phyloP scores from a whole-genome alignment of 2,113 vertebrate genomes.

The Ranitomeya variabilis region DNA sequence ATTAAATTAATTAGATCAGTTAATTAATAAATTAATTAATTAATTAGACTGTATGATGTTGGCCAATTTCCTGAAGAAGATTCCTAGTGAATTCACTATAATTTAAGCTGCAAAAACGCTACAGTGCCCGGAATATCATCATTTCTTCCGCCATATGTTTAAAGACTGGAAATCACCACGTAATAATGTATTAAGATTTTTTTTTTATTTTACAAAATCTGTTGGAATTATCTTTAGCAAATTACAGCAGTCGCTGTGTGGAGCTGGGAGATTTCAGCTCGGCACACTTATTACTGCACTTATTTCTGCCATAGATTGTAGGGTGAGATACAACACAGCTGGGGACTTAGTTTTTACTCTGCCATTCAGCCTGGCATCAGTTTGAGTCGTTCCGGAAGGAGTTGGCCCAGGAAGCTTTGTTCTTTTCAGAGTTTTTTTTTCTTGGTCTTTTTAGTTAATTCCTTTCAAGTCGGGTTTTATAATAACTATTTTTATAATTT shows the following conservation, averaged over 20 bases:
- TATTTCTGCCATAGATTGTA: conserved; percentile 13
- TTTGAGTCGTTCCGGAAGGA: neutral
- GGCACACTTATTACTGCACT: neutral
- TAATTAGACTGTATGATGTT: neutral
- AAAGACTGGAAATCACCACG: neutral
- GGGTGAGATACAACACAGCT: conserved; percentile 2
- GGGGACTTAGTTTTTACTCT: conserved; percentile 2
- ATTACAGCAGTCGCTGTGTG: conserved; percentile 3
- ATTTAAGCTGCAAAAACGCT: neutral
- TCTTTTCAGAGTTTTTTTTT: neutral
- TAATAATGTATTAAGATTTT: neutral
- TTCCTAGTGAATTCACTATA: neutral
- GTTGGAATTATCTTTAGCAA: neutral
- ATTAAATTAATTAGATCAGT: too few species aligned
- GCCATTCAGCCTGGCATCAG: neutral
- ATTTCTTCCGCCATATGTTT: neutral
- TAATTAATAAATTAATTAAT: too few species aligned
- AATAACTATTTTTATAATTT: neutral
- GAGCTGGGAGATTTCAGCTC: neutral
- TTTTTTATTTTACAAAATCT: neutral
- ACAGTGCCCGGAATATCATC: neutral
- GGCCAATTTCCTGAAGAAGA: neutral
- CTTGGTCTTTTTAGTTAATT: neutral
- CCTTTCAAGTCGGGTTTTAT: conserved; percentile 1
- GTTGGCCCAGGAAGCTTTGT: neutral